phyloP scores from a whole-genome alignment of 2,888 invertebrate species.

The Luffia ferchaultella region DNA sequence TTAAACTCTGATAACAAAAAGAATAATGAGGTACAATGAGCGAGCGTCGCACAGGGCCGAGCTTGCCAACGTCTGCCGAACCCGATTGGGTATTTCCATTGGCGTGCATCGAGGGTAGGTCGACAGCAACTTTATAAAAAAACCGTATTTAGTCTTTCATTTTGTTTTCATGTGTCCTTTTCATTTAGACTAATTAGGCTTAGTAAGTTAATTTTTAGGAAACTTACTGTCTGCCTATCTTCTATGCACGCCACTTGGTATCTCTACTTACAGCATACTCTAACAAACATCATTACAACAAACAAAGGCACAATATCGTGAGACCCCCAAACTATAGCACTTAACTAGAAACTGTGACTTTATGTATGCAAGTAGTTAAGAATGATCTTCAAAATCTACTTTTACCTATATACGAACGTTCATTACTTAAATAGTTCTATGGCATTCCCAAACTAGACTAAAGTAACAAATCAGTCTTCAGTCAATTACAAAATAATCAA shows the following conservation, averaged over 20 bases:
- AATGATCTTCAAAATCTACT: not conserved
- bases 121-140: no score
- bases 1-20: constrained; percentile 38
- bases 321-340: constrained; percentile 38
- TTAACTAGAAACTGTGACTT: not conserved
- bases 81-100: no score
- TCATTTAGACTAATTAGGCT: no score
- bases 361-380: not conserved
- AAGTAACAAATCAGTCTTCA: constrained; percentile 66
- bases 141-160: no score
- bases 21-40: constrained; percentile 32
- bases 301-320: constrained; percentile 59
- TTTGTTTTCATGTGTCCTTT: no score
- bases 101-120: no score
- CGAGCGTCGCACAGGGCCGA: no score
- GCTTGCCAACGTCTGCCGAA: not conserved
- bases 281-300: constrained; percentile 27
- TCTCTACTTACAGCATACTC: no score
- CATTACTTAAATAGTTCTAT: constrained; percentile 34
- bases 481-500: constrained; percentile 53
- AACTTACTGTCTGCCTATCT: no score
- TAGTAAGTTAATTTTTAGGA: no score
- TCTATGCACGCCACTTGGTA: no score
- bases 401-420: not conserved
- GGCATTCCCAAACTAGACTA: constrained; percentile 66